Base-by-base conservation (phyloP, 2,888 invertebrate species). In the Cephus runcator region DNA sequence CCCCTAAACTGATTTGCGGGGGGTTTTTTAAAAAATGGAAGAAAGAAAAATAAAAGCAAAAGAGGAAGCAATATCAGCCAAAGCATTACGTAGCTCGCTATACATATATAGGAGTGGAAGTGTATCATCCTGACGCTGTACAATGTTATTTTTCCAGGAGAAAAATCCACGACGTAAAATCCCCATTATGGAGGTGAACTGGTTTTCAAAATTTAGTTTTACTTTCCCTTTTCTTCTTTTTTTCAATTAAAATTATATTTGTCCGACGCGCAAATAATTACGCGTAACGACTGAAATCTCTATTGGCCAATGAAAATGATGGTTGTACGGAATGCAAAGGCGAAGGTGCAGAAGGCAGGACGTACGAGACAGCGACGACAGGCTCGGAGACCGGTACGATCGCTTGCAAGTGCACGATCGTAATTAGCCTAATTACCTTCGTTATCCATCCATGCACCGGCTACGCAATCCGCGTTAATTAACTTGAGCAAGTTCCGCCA, bases 401-500 rank as follows among this genome's bases (percentile, higher is more conserved):
- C 79, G 76, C 30, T 23, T 6, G 31, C 71, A 2, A 71, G 12
- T 34, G 31, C 12, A 71, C 71, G 31, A 75, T 77, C 23, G 76
- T 75, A 80, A 81, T 81, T 80, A 80, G 68, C 76, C 76, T 78
- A 76, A 81, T 79, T 76, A 76, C 69, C 40, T 75, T 68, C 76
- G 69, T 76, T 78, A 31, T n/a, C 73, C 71, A 33, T 71, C 15
- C 71, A 33, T 71, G 71, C 71, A 15, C 31, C 71, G 31, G 31
- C 71, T 71, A 71, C 71, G 71, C 71, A 33, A 31, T 71, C 71
- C 76, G 83, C 79, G 75, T 83, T 83, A 81, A 83, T 83, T 83
- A 83, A 78, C 83, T 80, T 79, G 71, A 78, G 80, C 80, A 80
- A 83, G 76, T 79, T 81, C 79, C 78, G 77, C 80, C 81, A 79